Evolutionary conservation across 2,888 invertebrate species (phyloP).

Genomic region (Sminthurides aquaticus): DNA sequence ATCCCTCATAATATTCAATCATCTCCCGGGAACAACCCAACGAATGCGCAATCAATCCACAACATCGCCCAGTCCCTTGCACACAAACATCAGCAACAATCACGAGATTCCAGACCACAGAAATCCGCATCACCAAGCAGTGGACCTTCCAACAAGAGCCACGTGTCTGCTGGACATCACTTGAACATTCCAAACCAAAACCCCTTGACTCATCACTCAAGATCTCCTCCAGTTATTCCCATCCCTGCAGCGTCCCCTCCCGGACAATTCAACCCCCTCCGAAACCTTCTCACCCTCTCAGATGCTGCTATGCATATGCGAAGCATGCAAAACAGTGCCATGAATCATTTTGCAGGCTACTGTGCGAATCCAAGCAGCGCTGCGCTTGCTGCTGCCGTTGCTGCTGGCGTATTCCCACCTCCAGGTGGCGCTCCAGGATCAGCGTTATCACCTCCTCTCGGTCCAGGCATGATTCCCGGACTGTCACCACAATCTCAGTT

Average conservation of each 20-base stretch:
- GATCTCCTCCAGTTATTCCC: slow-evolving; percentile 34
- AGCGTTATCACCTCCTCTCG: neutral
- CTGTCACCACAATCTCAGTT: neutral
- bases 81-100: neutral
- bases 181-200: neutral
- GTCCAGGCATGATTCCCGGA: neutral
- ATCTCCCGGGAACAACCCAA: slow-evolving; percentile 29
- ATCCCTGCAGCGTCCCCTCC: slow-evolving; percentile 39
- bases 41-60: slow-evolving; percentile 38
- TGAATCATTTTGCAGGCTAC: neutral
- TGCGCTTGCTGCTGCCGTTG: slow-evolving; percentile 8
- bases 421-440: neutral
- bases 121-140: neutral
- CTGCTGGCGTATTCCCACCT: neutral
- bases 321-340: slow-evolving; percentile 35
- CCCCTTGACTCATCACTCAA: slow-evolving; percentile 22
- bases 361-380: slow-evolving; percentile 31
- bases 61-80: neutral
- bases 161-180: neutral
- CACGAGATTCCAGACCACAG: neutral
- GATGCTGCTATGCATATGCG: slow-evolving; percentile 46
- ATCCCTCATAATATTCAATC: slow-evolving; percentile 3
- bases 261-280: slow-evolving; percentile 44
- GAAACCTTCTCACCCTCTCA: slow-evolving; percentile 54
- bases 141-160: neutral